Conservation (phyloP, 2,888 invertebrate genomes). For the Didymodactylos carnosus region DNA sequence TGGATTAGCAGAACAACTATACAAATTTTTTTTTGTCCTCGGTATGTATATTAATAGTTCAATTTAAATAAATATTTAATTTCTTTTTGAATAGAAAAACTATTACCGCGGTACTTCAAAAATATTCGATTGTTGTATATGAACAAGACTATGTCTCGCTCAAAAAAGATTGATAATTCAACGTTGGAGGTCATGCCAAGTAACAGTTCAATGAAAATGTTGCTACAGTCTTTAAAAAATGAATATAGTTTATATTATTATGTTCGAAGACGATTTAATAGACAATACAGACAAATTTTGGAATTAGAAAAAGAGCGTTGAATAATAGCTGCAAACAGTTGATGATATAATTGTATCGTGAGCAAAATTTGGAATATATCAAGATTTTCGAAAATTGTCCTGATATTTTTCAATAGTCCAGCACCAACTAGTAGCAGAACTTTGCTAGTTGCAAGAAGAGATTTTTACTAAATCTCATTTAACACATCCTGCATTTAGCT, state of each 20-base stretch:
- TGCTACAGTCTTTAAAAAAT: not conserved
- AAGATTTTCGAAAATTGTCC: no score
- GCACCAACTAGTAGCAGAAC: no score
- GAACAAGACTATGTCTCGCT: not conserved
- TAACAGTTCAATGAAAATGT: not conserved
- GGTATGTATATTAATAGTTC: not conserved
- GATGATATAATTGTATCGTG: no score
- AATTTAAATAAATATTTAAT: not conserved
- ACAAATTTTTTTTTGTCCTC: not conserved
- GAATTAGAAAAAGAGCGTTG: no score
- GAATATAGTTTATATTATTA: not conserved
- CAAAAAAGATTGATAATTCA: not conserved
- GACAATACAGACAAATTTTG: not conserved
- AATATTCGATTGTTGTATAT: not conserved
- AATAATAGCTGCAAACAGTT: no score
- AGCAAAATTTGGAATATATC: no score
- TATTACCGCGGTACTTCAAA: not conserved
- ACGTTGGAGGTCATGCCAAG: no score
- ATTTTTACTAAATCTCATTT: no score
- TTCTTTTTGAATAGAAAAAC: not conserved
- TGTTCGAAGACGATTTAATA: not conserved
- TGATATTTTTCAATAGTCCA: no score
- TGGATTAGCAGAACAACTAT: not conserved
- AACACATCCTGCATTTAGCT: no score
- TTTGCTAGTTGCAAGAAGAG: no score